phyloP scores from a whole-genome alignment of 2,888 invertebrate species.

The Troides oblongomaculatus region DNA sequence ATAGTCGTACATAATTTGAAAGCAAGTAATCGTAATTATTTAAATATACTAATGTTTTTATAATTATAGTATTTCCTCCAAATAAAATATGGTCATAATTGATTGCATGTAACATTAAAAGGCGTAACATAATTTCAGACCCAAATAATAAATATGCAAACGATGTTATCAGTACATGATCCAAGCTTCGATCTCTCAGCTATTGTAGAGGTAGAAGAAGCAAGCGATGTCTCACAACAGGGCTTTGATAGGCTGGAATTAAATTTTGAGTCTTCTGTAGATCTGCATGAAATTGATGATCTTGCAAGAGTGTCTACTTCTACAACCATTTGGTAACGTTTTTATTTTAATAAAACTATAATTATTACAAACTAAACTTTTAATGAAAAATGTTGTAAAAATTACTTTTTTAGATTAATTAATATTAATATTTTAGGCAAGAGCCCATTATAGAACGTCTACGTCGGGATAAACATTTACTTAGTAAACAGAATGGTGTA shows the following conservation, averaged over 20 bases:
- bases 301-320: slow-evolving; percentile 57
- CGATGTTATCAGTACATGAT: slow-evolving; percentile 67
- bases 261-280: slow-evolving; percentile 62
- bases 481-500: slow-evolving; percentile 66
- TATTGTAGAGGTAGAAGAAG: slow-evolving; percentile 72
- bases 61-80: neutral
- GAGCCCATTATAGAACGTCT: slow-evolving; percentile 70
- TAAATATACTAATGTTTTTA: neutral
- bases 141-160: slow-evolving; percentile 73
- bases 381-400: neutral
- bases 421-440: slow-evolving; percentile 52
- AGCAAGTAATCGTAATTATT: slow-evolving; percentile 40
- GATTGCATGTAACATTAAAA: neutral
- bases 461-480: slow-evolving; percentile 68
- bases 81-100: neutral
- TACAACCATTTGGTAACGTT: slow-evolving; percentile 62
- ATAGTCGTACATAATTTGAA: slow-evolving; percentile 62
- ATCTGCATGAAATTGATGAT: slow-evolving; percentile 62
- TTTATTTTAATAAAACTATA: neutral
- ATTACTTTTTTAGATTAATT: neutral
- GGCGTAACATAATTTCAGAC: slow-evolving; percentile 45
- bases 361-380: neutral
- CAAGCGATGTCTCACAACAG: slow-evolving; percentile 59
- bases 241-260: slow-evolving; percentile 65
- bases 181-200: slow-evolving; percentile 74